phyloP scores from a whole-genome alignment of 2,113 vertebrate species.

The Columba janthina region DNA sequence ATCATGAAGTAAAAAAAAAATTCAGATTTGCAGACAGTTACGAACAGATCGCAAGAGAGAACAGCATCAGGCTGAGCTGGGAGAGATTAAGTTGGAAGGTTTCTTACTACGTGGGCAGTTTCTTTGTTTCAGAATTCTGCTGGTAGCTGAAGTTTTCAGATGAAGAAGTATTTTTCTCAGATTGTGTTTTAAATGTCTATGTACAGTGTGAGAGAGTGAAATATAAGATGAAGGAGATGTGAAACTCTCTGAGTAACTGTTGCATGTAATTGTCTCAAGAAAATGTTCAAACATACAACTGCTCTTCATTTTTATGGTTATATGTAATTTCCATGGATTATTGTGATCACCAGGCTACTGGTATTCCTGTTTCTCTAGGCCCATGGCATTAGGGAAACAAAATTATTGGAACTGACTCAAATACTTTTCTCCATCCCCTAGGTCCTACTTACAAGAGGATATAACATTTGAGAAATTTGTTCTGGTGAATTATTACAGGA shows the following conservation, averaged over 20 bases:
- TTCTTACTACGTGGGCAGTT: neutral
- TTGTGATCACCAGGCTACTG: neutral
- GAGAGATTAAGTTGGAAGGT: neutral
- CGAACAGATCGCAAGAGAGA: neutral
- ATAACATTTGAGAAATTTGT: neutral
- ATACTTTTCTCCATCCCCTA: slow-evolving; percentile 16
- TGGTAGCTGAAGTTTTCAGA: neutral
- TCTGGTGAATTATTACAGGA: slow-evolving; percentile 9
- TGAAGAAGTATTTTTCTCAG: neutral
- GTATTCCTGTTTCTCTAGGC: neutral
- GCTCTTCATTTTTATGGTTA: neutral
- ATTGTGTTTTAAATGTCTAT: neutral
- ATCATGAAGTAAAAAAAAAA: neutral
- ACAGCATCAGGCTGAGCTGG: neutral
- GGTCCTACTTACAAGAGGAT: slow-evolving; percentile 9
- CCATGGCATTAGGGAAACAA: neutral
- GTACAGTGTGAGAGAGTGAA: neutral
- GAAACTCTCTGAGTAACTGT: neutral
- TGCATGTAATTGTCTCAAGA: neutral
- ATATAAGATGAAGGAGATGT: neutral
- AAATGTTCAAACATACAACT: neutral
- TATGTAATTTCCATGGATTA: neutral
- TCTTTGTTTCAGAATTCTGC: neutral
- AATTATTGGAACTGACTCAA: neutral
- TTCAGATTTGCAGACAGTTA: neutral